phyloP scores from a whole-genome alignment of 1,140 invertebrate genomes.

The Cataglyphis hispanica region DNA sequence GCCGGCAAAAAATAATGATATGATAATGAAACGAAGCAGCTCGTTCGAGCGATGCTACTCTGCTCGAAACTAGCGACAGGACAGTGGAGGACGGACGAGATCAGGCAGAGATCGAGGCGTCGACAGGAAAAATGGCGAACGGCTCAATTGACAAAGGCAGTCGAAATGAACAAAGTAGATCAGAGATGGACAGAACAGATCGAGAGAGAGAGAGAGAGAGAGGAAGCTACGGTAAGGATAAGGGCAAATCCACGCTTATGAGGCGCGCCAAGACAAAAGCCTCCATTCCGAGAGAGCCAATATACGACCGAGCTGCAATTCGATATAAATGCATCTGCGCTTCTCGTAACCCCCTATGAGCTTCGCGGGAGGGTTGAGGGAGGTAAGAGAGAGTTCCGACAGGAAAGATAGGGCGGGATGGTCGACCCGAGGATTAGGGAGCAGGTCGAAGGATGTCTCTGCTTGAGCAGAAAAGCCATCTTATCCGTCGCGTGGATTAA shows the following conservation, averaged over 20 bases:
- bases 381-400: neutral
- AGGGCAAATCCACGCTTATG: slow-evolving; percentile 85
- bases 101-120: no score
- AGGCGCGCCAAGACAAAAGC: slow-evolving; percentile 85
- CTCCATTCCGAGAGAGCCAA: slow-evolving; percentile 83
- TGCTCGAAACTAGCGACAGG: slow-evolving; percentile 78
- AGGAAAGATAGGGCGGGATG: slow-evolving; percentile 45
- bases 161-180: no score
- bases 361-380: slow-evolving; percentile 29
- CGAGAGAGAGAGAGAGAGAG: slow-evolving; percentile 54
- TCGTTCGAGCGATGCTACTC: slow-evolving; percentile 66
- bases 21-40: slow-evolving; percentile 83
- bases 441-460: slow-evolving; percentile 77
- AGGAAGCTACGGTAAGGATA: slow-evolving; percentile 75
- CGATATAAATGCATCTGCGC: slow-evolving; percentile 85
- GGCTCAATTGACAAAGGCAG: no score
- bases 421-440: slow-evolving; percentile 78
- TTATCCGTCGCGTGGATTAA: slow-evolving; percentile 70
- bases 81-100: no score
- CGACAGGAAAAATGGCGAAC: no score
- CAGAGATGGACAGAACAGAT: no score
- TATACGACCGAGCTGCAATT: slow-evolving; percentile 83
- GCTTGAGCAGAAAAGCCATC: slow-evolving; percentile 57
- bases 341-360: slow-evolving; percentile 79
- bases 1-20: slow-evolving; percentile 81